A percentile compares a stretch with the other conserved stretches of the same genome.
Evolutionary conservation across 37 sponge, comb jelly and placozoan species (phyloP).

Genomic region (Hexactinellida sp.): DNA sequence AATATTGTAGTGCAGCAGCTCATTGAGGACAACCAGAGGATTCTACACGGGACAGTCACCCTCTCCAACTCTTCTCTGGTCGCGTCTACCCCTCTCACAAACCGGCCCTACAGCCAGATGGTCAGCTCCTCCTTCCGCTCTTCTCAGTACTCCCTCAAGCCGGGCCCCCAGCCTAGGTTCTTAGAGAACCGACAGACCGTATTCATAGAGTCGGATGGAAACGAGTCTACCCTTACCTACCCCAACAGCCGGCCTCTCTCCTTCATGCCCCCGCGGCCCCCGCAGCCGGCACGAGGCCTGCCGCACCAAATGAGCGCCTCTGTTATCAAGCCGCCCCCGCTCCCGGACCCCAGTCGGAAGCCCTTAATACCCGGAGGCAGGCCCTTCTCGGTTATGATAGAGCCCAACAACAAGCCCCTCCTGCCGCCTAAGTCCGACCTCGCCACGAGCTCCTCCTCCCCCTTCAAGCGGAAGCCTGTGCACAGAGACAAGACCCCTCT

Average conservation of each 20-base stretch:
- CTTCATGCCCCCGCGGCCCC: neutral
- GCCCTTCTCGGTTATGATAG: neutral
- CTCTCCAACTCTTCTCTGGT: neutral
- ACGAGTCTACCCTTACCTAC: neutral
- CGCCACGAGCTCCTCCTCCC: neutral
- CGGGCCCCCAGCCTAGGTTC: neutral
- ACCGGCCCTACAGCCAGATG: neutral
- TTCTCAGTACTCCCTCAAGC: neutral
- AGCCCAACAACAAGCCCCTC: neutral
- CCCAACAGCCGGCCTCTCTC: neutral
- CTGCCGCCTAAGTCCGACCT: neutral
- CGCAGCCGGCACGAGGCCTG: neutral
- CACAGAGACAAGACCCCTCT: conserved; percentile 6
- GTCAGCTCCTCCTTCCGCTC: neutral
- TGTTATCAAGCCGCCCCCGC: neutral
- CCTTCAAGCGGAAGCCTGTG: neutral
- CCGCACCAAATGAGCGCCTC: neutral
- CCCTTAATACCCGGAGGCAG: neutral
- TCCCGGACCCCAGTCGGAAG: neutral
- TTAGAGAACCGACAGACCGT: conserved; percentile 1
- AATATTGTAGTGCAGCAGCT: conserved; percentile 72
- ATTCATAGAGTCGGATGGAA: neutral
- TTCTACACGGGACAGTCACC: neutral
- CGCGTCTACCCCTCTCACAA: neutral
- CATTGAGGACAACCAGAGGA: conserved; percentile 37